phyloP scores from a whole-genome alignment of 2,888 invertebrate genomes.

The Troides helena region DNA sequence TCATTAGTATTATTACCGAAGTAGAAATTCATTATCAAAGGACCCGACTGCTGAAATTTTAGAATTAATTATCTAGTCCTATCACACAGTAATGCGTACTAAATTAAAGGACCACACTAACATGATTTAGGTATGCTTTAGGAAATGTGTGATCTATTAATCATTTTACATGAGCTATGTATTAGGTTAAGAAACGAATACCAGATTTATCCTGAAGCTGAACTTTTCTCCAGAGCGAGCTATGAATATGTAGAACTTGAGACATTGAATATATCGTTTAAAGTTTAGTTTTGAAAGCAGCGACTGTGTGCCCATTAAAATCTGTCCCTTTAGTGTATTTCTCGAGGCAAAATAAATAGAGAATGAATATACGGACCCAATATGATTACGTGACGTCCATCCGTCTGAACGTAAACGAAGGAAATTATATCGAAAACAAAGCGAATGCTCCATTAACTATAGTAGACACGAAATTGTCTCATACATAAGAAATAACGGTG shows the following conservation, averaged over 20 bases:
- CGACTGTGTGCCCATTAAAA: too few relatives aligned
- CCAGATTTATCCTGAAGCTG: too few relatives aligned
- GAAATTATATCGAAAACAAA: conserved; percentile 11
- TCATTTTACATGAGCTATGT: neutral
- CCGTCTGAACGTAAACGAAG: neutral
- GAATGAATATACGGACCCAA: neutral
- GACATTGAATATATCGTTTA: too few relatives aligned
- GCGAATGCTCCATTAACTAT: conserved; percentile 21
- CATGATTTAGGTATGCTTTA: neutral
- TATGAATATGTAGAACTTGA: too few relatives aligned
- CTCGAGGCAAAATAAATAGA: neutral
- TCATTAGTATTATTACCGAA: too few relatives aligned
- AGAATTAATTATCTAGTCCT: neutral
- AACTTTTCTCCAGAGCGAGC: too few relatives aligned
- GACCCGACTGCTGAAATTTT: neutral
- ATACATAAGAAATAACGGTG: conserved; percentile 25
- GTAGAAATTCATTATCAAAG: neutral
- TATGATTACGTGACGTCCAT: neutral
- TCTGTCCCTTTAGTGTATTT: neutral
- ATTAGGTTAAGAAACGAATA: too few relatives aligned
- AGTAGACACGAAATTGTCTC: conserved; percentile 16
- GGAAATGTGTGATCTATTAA: neutral
- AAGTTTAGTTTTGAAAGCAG: too few relatives aligned
- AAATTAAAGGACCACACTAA: neutral
- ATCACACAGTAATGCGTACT: neutral